Evolutionary conservation across 1,140 invertebrate species (phyloP), one percentile per base, ranked within the genome.

Genomic region (Heliothis virescens): DNA sequence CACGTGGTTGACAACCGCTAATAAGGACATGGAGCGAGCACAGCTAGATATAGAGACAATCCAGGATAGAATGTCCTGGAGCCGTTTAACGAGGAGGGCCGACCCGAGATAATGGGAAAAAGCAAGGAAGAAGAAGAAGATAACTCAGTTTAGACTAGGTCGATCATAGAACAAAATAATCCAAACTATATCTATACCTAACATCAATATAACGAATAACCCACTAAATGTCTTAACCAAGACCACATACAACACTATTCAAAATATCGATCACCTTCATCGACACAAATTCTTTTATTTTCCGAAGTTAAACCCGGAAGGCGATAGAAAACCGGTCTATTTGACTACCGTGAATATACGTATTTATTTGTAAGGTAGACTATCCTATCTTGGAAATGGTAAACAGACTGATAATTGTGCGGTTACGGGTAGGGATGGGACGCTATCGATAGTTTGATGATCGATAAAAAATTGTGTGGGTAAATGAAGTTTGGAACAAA

Each of bases 331-430:
- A 52, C 59, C 59, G 15, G 50, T 52, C 48, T 13, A 62, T n/a
- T 18, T 15, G 73, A 69, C 47, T 69, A 69, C 65, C 52, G 73
- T 53, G n/a, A 52, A 50, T 29, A 18, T 59, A n/a, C 41, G 41
- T 59, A 62, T 75, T 50, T 75, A 75, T 60, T 60, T 60, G 55
- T 73, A 73, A 82, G 69, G 67, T 74, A 73, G 71, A 57, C 15
- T 10, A 52, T 1, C 75, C 87, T 87, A 88, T 85, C 82, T 74
- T 87, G 79, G 84, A 86, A 91, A 90, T 91, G 81, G 89, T 92
- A 91, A 91, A 89, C 86, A 90, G 85, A 87, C 90, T 85, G 87
- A 85, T 91, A 92, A 92, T 91, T 84, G 86, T 92, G 91, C 81
- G 91, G 91, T 92, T 84, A 79, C 34, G 0, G 3, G 9, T 79